Evolutionary conservation across 2,113 vertebrate genomes (phyloP).

Genomic region (Panthera leo): DNA sequence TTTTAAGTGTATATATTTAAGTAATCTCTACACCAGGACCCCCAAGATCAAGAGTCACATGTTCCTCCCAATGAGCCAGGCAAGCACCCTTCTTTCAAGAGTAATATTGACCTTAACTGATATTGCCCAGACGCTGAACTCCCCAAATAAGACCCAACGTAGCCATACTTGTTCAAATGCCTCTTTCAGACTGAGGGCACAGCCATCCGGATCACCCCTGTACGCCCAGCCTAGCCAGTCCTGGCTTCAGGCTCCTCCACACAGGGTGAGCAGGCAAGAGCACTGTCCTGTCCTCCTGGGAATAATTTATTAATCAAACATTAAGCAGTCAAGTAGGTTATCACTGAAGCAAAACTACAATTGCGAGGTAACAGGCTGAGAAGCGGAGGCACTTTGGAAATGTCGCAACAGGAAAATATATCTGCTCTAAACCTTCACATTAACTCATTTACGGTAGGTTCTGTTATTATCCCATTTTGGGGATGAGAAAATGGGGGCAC

Average conservation of each 20-base stretch:
- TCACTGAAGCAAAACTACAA: neutral
- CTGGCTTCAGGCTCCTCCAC: neutral
- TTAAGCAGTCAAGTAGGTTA: neutral
- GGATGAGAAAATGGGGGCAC: neutral
- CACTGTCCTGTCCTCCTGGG: neutral
- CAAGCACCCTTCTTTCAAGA: neutral
- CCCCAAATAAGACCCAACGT: neutral
- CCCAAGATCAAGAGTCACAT: neutral
- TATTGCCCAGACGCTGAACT: neutral
- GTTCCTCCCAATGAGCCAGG: neutral
- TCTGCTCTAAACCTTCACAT: neutral
- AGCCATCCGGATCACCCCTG: neutral
- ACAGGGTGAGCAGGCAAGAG: neutral
- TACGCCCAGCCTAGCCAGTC: neutral
- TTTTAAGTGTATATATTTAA: neutral
- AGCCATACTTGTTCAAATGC: neutral
- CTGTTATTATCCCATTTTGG: neutral
- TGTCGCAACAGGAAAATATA: neutral
- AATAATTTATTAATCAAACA: neutral
- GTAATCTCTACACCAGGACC: neutral
- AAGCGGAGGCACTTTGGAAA: neutral
- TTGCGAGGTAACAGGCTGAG: neutral
- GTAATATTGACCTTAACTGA: neutral
- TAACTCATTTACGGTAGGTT: neutral
- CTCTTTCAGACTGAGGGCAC: neutral